Conservation (phyloP, 2,888 invertebrate species). For the Parnassius mnemosyne region DNA sequence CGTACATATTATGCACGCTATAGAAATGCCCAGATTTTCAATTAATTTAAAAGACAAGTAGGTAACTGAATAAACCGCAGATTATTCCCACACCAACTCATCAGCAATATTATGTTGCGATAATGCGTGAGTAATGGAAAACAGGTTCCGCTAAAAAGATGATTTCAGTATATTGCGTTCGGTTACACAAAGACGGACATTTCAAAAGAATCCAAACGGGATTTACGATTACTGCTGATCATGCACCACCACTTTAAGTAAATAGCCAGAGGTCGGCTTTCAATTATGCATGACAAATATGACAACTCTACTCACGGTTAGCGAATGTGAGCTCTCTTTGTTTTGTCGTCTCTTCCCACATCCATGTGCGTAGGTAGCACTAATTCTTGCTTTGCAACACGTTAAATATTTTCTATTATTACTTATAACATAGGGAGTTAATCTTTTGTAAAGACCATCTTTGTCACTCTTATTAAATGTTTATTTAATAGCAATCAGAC, state of each 20-base stretch:
- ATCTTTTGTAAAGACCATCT: too few species aligned
- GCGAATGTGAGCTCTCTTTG: slow-evolving; percentile 2
- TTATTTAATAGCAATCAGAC: too few species aligned
- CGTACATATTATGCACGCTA: not conserved
- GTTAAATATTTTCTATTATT: too few species aligned
- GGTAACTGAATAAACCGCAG: too few species aligned
- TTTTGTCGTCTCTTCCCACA: slow-evolving; percentile 11
- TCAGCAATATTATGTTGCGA: too few species aligned
- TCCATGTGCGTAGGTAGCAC: not conserved
- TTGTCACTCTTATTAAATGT: too few species aligned
- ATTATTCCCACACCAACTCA: too few species aligned
- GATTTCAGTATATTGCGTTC: not conserved
- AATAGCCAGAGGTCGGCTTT: slow-evolving; percentile 12
- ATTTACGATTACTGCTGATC: slow-evolving; percentile 30
- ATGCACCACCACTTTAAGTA: slow-evolving; percentile 6
- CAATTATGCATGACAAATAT: slow-evolving; percentile 11
- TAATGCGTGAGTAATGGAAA: too few species aligned
- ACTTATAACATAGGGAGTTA: too few species aligned
- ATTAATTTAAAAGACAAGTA: too few species aligned
- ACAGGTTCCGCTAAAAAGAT: too few species aligned
- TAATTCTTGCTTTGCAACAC: not conserved
- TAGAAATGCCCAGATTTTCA: too few species aligned
- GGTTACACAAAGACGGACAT: not conserved
- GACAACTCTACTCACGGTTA: not conserved
- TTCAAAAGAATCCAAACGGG: not conserved